phyloP scores from a whole-genome alignment of 2,888 invertebrate genomes.

The Pimpla rufipes region DNA sequence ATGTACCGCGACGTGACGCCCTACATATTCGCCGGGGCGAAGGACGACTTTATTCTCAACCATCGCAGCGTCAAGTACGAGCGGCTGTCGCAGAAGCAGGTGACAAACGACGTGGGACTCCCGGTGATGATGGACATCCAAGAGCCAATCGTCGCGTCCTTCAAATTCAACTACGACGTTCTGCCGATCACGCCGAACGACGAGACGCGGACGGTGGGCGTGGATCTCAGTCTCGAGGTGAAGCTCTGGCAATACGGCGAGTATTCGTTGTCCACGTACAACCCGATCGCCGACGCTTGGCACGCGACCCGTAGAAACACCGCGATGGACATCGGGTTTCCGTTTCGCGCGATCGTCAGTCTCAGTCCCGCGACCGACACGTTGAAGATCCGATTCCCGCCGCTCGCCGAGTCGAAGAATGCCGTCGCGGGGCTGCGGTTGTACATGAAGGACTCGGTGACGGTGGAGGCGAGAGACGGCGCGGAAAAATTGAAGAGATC shows the following conservation, averaged over 20 bases:
- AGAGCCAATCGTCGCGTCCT: slow-evolving; percentile 78
- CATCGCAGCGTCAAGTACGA: slow-evolving; percentile 71
- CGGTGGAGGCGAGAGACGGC: slow-evolving; percentile 79
- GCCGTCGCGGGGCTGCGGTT: slow-evolving; percentile 78
- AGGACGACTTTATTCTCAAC: slow-evolving; percentile 35
- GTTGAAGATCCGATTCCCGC: too few relatives aligned
- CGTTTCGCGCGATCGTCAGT: slow-evolving; percentile 78
- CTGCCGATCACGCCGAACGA: too few relatives aligned
- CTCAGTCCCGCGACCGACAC: too few relatives aligned
- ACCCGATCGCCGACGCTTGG: slow-evolving; percentile 85
- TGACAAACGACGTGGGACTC: slow-evolving; percentile 84
- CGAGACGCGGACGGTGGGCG: too few relatives aligned
- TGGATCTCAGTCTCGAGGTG: slow-evolving; percentile 76
- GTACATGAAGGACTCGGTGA: slow-evolving; percentile 81
- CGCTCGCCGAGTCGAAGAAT: slow-evolving; percentile 67
- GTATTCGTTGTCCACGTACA: slow-evolving; percentile 83
- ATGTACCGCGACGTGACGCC: slow-evolving; percentile 32
- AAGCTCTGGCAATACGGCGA: slow-evolving; percentile 79
- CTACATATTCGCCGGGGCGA: slow-evolving; percentile 1
- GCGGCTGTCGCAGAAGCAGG: slow-evolving; percentile 74
- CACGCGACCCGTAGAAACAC: slow-evolving; percentile 83
- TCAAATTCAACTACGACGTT: slow-evolving; percentile 74
- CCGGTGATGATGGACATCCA: slow-evolving; percentile 80
- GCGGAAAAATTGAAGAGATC: slow-evolving; percentile 76
- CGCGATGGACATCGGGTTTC: slow-evolving; percentile 77